Percentiles rank a stretch among this genome's conserved stretches.
Evolutionary conservation across 1,140 invertebrate genomes (phyloP).

Genomic region (Eufriesea mexicana): DNA sequence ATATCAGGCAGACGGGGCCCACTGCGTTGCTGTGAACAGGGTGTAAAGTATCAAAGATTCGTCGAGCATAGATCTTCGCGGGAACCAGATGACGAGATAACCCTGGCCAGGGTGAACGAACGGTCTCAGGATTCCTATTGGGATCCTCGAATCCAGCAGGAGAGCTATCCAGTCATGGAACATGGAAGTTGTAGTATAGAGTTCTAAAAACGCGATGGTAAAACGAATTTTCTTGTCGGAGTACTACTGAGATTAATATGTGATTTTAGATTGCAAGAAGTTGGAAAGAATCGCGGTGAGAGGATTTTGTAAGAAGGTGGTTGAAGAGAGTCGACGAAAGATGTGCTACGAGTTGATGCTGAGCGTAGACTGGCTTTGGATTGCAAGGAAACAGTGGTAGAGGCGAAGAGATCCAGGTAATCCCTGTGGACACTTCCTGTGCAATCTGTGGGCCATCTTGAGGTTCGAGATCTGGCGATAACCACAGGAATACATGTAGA

Average conservation of each 20-base stretch:
- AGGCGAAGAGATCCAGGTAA: not conserved
- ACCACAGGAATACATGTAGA: not conserved
- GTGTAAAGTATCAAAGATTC: slow-evolving; percentile 52
- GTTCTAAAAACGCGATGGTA: not conserved
- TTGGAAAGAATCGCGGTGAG: not conserved
- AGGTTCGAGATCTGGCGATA: slow-evolving; percentile 1
- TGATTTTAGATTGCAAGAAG: not conserved
- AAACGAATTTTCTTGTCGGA: not conserved
- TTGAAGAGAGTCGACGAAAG: not conserved
- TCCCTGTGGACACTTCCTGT: not conserved
- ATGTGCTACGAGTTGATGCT: not conserved
- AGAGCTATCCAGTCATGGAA: not conserved
- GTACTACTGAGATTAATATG: too few relatives aligned
- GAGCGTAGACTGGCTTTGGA: not conserved
- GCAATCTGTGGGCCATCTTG: not conserved
- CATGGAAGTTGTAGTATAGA: not conserved
- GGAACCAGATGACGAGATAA: slow-evolving; percentile 63
- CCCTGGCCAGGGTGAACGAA: slow-evolving; percentile 48
- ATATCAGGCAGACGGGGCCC: slow-evolving; percentile 6
- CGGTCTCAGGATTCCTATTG: slow-evolving; percentile 30
- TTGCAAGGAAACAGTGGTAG: not conserved
- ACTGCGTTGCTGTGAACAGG: not conserved
- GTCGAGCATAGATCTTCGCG: slow-evolving; percentile 54
- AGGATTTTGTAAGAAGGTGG: not conserved
- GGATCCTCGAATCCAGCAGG: slow-evolving; percentile 27